A percentile compares a stretch with the other conserved stretches of the same genome.
Evolutionary conservation across 2,113 vertebrate species (phyloP).

Genomic region (Ursus arctos): DNA sequence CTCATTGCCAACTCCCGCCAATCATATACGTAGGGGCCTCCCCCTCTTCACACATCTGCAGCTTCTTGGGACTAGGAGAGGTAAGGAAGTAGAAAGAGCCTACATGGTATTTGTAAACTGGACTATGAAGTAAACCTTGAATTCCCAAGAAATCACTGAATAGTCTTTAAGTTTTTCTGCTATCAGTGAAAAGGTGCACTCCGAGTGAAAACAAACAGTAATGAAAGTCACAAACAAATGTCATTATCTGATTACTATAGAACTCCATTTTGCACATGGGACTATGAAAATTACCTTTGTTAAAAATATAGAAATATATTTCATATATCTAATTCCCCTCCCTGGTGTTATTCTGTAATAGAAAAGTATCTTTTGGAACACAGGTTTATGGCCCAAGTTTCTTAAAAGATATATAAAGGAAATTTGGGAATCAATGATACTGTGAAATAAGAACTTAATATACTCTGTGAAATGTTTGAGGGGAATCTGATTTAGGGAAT

Average conservation of each 20-base stretch:
- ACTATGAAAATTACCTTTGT: neutral
- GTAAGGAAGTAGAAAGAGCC: neutral
- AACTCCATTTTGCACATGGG: constrained; percentile 17
- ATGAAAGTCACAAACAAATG: neutral
- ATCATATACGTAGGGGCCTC: fast-evolving
- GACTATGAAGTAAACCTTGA: neutral
- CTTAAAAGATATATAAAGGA: neutral
- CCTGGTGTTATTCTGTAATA: neutral
- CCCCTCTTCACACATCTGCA: neutral
- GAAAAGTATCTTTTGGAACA: constrained; percentile 25
- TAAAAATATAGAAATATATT: neutral
- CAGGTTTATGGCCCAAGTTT: constrained; percentile 28
- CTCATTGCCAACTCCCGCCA: neutral
- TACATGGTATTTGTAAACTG: neutral
- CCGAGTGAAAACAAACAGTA: neutral
- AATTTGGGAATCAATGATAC: neutral
- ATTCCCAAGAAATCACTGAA: neutral
- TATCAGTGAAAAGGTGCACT: neutral
- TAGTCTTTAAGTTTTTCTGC: neutral
- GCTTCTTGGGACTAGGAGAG: neutral
- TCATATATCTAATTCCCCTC: neutral
- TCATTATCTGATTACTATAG: neutral
- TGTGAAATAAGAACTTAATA: constrained; percentile 33
- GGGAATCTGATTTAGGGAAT: constrained; percentile 47
- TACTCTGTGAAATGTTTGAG: neutral